Evolutionary conservation across 2,888 invertebrate species (phyloP).

Genomic region (Calliphora vomitoria): DNA sequence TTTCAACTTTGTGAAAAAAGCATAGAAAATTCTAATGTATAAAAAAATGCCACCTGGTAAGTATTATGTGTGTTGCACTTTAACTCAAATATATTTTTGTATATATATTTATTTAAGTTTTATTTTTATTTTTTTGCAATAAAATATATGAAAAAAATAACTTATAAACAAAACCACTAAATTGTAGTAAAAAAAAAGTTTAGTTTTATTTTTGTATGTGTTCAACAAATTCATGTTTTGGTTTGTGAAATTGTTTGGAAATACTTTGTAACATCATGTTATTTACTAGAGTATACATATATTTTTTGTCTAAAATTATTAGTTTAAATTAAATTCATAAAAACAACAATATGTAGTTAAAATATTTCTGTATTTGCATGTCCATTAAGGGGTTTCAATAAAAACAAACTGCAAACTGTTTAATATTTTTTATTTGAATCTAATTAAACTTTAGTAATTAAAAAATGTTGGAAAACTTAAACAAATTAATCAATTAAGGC

Average conservation of each 20-base stretch:
- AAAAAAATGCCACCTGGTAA: constrained; percentile 40
- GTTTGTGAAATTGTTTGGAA: constrained; percentile 63
- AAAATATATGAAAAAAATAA: constrained; percentile 11
- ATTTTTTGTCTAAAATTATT: background rate
- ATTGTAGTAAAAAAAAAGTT: constrained; percentile 46
- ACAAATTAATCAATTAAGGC: too few species aligned
- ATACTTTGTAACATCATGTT: constrained; percentile 27
- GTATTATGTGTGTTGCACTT: background rate
- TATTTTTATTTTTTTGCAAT: background rate
- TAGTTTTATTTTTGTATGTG: background rate
- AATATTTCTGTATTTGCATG: too few species aligned
- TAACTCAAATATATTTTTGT: background rate
- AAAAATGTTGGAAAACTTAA: too few species aligned
- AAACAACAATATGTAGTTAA: background rate
- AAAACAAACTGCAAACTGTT: too few species aligned
- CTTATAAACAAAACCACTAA: constrained; percentile 59
- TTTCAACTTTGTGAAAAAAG: constrained; percentile 34
- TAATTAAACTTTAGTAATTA: too few species aligned
- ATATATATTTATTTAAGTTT: background rate
- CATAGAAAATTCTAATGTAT: background rate
- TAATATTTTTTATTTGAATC: too few species aligned
- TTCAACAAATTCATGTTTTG: constrained; percentile 49
- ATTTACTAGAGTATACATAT: constrained; percentile 8
- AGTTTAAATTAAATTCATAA: background rate
- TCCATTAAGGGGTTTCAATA: too few species aligned